Conservation (phyloP, 2,113 vertebrate genomes). For the Cyanocitta stelleri region DNA sequence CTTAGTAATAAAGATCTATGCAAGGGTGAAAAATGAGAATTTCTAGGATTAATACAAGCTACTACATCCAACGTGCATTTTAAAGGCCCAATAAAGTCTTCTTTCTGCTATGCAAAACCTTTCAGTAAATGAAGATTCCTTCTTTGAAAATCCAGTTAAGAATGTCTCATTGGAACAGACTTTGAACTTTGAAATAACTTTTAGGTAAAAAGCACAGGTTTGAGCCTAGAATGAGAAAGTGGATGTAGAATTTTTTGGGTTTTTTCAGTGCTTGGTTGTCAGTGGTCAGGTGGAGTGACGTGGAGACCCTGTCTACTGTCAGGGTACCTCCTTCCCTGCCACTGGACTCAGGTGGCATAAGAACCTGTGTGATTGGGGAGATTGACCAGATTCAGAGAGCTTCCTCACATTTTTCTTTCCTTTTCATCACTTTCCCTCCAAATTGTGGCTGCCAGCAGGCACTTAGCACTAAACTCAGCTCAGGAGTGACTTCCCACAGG, state of each 20-base stretch:
- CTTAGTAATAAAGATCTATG: neutral
- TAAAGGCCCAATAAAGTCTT: neutral
- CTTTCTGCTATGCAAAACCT: neutral
- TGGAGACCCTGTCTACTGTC: neutral
- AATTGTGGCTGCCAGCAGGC: neutral
- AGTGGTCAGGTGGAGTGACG: neutral
- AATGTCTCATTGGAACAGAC: neutral
- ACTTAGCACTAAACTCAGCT: neutral
- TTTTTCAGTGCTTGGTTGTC: neutral
- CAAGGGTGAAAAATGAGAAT: neutral
- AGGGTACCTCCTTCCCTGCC: neutral
- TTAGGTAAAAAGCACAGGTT: neutral
- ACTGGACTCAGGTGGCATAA: neutral
- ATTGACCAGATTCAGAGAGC: neutral
- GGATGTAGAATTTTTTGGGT: neutral
- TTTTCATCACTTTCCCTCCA: neutral
- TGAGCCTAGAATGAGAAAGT: neutral
- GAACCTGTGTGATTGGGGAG: neutral
- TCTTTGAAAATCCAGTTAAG: neutral
- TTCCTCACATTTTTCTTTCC: neutral
- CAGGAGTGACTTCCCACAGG: accelerated
- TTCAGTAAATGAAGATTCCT: neutral
- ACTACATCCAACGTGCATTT: neutral
- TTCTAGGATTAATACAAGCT: neutral
- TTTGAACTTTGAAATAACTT: neutral